Evolutionary conservation across 2,797 vertebrate species (phyloP), one percentile per base, ranked within the genome.

Genomic region (Ctenosaura bakeri): DNA sequence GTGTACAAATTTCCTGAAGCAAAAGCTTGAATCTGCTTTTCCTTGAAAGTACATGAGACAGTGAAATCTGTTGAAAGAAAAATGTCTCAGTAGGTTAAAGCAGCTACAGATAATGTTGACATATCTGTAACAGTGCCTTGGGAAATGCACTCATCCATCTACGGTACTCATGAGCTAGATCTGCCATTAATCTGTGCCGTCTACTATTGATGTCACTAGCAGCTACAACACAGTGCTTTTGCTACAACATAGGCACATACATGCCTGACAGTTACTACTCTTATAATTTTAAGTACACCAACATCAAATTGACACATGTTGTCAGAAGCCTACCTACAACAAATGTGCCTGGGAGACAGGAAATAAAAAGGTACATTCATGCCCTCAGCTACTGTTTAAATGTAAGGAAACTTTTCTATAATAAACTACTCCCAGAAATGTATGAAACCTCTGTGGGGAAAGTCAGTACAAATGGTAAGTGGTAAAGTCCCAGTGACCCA

Each of bases 51-150:
- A 78, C 10, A 84, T 78, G 18, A 79, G n/a, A 85, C 79, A 78
- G 62, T 13, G 69, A 77, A 66, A 83, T 87, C 38, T 87, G 35
- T 29, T 83, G 29, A 78, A 32, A 89, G 74, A 32, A 29, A 59
- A 76, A 42, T 42, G 12, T 76, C 50, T 69, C 26, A 59, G 73
- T 90, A 56, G 69, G 26, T 69, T 50, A 83, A 87, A 78, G 66
- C 42, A 83, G 32, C 46, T 35, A 83, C 12, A 78, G n/a, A 87
- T 77, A 76, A 66, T 66, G 85, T 66, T 90, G 89, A 35, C 71
- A 90, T 90, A 90, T 82, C 54, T 86, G 76, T 90, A 50, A 82
- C 54, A 74, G 24, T 54, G 79, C 85, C 79, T 83, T 83, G 85
- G 85, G 86, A 81, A 38, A 87, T 38, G 22, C 35, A 87, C 59